Evolutionary conservation across 2,797 vertebrate species (phyloP), one percentile per base, ranked within the genome.

Genomic region (Rhinatrema bivittatum): DNA sequence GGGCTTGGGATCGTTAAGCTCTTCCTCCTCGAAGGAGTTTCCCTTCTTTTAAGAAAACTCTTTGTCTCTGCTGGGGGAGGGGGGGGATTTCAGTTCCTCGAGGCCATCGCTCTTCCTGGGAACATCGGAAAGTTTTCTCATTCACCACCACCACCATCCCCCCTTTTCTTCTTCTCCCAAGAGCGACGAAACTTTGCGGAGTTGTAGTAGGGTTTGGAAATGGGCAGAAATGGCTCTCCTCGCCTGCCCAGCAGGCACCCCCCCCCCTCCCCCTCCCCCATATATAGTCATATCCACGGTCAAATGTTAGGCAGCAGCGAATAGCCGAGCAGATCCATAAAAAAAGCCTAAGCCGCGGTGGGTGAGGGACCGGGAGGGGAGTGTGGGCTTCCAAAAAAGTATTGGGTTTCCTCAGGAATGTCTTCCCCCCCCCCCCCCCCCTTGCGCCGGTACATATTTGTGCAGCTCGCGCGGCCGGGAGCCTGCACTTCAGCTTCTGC

Each of bases 351-450:
- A 41, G 49, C 50, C 50, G 32, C 5, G 32, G n/a, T n/a, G 15
- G 43, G 45, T 54, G 56, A 42, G 62, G 55, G 61, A 47, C 25
- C 35, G 34, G 30, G 32, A 44, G 47, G 33, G 39, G 50, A 50
- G 56, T n/a, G 68, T 29, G 11, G 68, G 62, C 80, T 89, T 87
- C 90, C 91, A 86, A 93, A 92, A 93, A 91, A 93, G 95, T 90
- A 92, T 93, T 93, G 91, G 85, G 86, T 92, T 86, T 86, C 89
- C 72, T 62, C 62, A 90, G 89, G 91, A 94, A 97, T 95, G 86
- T 81, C 77, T 75, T 82, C 83, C 89, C 84, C 70, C 36, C 14
- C 81, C 79, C 76, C 81, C 80, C 60, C 79, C 85, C 87, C 88
- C 84, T 71, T 65, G 85, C 87, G 74, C 82, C 86, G 84, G 87